These are phyloP conservation scores for Burhinus bistriatus DNA, from an alignment of 2,113 vertebrate species.

Conservation along the genomic window DNA sequence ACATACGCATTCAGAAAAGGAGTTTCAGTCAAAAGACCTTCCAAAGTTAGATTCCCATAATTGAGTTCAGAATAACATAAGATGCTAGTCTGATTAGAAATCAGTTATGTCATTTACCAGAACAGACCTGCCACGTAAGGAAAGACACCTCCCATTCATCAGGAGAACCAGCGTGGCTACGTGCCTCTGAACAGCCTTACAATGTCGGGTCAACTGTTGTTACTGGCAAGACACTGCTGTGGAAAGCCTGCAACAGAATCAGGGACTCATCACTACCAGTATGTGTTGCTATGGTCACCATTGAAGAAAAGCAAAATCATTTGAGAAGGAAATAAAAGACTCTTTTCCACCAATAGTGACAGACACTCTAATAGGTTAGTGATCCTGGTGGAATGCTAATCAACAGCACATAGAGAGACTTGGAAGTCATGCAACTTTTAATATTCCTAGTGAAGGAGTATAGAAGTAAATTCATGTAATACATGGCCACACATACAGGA, in stretches of 20 bases:
- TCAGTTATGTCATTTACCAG: neutral
- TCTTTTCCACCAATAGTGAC: slow-evolving; percentile 42
- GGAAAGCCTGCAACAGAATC: slow-evolving; percentile 42
- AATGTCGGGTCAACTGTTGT: slow-evolving; percentile 26
- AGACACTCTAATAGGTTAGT: slow-evolving; percentile 47
- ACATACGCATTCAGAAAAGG: neutral
- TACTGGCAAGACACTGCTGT: slow-evolving; percentile 53
- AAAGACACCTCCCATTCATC: neutral
- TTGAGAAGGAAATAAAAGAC: slow-evolving; percentile 61
- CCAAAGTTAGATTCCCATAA: neutral
- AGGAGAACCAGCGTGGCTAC: slow-evolving; percentile 6
- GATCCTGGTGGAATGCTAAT: slow-evolving; percentile 64
- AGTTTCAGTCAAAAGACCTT: neutral
- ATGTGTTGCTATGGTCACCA: slow-evolving; percentile 63
- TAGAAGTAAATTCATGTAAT: neutral
- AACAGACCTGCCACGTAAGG: neutral
- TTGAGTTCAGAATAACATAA: neutral
- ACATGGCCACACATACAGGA: neutral
- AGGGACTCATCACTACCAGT: slow-evolving; percentile 56
- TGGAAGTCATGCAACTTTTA: slow-evolving; percentile 30
- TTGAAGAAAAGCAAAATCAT: slow-evolving; percentile 66
- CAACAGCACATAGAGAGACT: slow-evolving; percentile 36
- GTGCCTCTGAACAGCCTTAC: slow-evolving; percentile 22
- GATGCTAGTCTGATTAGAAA: neutral
- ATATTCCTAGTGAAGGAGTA: neutral